Base-by-base conservation (phyloP, 2,888 invertebrate species). In the Ganaspis brasiliensis region DNA sequence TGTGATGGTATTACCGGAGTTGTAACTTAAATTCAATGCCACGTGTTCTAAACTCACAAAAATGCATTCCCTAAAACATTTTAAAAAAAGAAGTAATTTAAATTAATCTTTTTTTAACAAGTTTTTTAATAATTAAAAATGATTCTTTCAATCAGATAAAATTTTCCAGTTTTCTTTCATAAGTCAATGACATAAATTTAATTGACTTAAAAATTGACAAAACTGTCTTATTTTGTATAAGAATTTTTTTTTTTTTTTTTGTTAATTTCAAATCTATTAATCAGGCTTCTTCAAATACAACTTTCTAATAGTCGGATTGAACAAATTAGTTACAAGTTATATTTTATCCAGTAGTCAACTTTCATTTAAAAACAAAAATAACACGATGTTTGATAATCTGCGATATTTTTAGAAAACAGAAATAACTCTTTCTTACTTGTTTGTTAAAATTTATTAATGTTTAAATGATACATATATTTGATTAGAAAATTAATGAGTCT, bases 301-400 rank as follows among this genome's bases (percentile, higher is more conserved):
- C 52, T 52, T 52, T 52, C 52, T 52, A 52, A 16, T 19, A 21
- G 52, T 52, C 19, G 19, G 9, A 52, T 52, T 19, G 8, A 52
- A 52, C 52, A 52, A 52, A 52, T 52, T 19, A 52, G 19, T 52
- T 40, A 52, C 52, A 52, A 52, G 19, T 16, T 49, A 19, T n/a
- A 19, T 61, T 61, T 61, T 61, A n/a, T 61, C 5, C 26, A 61
- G 61, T 37, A 61, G 61, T 35, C 31, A 61, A 61, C 35, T 61
- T 61, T 61, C 35, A 61, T 61, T 61, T 61, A n/a, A 61, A 61
- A 37, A 21, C 1, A 61, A 31, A 37, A 61, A 24, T 61, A 61
- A 61, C 14, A 35, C 3, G 3, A 31, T 4, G 3, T 31, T 31
- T 61, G 61, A 37, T 31, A 61, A 61, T 61, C 8, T 37, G 5